A percentile compares a stretch with the other conserved stretches of the same genome.
These are phyloP conservation scores for Neoseiulus cucumeris DNA, from an alignment of 1,140 invertebrate genomes.

Conservation along the genomic window DNA sequence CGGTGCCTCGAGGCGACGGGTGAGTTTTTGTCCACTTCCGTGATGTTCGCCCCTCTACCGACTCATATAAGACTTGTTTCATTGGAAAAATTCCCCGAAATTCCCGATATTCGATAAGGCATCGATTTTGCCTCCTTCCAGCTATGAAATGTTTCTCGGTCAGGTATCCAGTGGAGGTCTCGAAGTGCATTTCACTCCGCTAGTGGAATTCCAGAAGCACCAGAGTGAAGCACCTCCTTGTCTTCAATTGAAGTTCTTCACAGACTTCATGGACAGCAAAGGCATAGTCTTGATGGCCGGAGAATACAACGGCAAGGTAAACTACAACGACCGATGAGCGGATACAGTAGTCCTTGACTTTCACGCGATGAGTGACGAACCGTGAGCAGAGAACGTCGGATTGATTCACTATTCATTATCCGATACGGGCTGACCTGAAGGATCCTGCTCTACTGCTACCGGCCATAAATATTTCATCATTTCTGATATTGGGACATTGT, in stretches of 20 bases:
- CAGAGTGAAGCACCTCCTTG: neutral
- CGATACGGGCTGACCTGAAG: too few relatives aligned
- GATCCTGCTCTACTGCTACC: too few relatives aligned
- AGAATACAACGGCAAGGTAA: conserved; percentile 6
- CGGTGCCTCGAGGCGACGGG: neutral
- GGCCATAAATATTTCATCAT: too few relatives aligned
- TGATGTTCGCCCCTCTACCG: too few relatives aligned
- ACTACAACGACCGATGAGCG: neutral
- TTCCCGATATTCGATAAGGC: too few relatives aligned
- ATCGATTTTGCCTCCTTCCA: neutral
- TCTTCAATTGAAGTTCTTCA: neutral
- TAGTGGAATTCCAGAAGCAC: neutral
- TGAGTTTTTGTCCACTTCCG: neutral
- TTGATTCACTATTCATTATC: too few relatives aligned
- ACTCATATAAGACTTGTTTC: too few relatives aligned
- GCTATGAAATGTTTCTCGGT: neutral
- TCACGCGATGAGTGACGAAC: too few relatives aligned
- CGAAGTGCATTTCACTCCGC: neutral
- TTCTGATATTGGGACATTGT: too few relatives aligned
- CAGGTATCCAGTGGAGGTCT: conserved; percentile 1
- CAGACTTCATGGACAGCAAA: neutral
- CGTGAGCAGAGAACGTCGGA: too few relatives aligned
- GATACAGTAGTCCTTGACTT: neutral
- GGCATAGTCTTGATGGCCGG: neutral
- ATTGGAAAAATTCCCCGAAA: too few relatives aligned